Conservation (phyloP, 2,113 vertebrate species). For the Alouatta palliata region DNA sequence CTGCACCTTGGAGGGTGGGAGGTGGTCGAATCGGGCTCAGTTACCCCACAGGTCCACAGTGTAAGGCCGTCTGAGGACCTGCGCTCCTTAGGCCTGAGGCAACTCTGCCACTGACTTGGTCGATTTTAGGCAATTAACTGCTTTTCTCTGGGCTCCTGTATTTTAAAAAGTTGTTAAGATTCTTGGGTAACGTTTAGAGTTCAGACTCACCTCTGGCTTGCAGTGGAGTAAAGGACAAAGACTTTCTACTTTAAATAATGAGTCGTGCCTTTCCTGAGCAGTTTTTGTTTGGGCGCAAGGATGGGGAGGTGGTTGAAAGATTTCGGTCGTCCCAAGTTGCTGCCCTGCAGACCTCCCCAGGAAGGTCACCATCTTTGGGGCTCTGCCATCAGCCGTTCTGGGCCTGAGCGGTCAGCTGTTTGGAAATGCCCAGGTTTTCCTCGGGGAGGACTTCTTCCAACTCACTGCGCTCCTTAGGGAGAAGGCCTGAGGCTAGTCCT, state of each 20-base stretch:
- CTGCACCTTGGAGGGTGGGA: background rate
- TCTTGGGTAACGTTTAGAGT: background rate
- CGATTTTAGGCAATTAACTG: background rate
- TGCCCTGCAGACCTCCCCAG: fast-evolving
- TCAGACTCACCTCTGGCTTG: background rate
- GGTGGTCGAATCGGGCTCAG: fast-evolving
- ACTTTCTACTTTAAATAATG: background rate
- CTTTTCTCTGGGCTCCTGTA: background rate
- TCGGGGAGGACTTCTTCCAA: background rate
- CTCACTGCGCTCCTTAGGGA: background rate
- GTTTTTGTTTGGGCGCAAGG: background rate
- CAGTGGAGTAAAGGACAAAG: background rate
- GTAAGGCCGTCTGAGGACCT: background rate
- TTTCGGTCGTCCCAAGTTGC: background rate
- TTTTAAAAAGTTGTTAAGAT: background rate
- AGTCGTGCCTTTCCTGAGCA: background rate
- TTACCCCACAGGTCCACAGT: fast-evolving
- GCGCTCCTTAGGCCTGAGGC: background rate
- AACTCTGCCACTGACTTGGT: too few species aligned
- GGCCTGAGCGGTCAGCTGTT: background rate
- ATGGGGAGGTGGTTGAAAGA: background rate
- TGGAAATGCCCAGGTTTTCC: background rate
- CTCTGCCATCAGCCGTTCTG: background rate
- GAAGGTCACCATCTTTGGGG: background rate
- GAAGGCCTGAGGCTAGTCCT: background rate